Base-by-base conservation (phyloP, 2,888 invertebrate genomes). In the Drosophila monieri region DNA sequence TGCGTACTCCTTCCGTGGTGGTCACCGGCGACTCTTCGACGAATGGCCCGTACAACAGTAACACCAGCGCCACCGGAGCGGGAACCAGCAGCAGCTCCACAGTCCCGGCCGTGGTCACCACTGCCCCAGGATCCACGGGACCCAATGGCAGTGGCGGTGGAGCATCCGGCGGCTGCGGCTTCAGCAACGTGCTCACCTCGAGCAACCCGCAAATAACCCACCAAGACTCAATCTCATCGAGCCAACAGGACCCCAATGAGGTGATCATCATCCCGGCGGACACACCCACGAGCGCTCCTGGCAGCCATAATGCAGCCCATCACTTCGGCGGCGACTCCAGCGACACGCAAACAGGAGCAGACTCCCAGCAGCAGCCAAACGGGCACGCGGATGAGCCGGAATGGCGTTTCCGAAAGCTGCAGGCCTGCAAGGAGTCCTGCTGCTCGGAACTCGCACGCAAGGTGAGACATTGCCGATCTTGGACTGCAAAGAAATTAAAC, bases 391-490 rank as follows among this genome's bases (percentile, higher is more conserved):
- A 88, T 43, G 80, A 85, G 55, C 73, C 78, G 6, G 83, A 88
- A 54, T 78, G 88, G 52, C 90, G 89, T 18, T 91, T 89, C 53
- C 85, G 85, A 18, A 89, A 89, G 59, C 78, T 90, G 59, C 92
- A 89, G 71, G 92, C 90, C 54, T 96, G 96, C 90, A 95, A 94
- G 59, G 93, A 95, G 76, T 95, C 95, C 35, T 95, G 96, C 90
- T 97, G 96, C 91, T 96, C 96, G 52, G 95, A 95, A 89, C 94
- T 95, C 88, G 96, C 96, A 72, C 95, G 95, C 91, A 97, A 97
- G 94, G 96, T 96, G 78, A 41, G 4, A 6, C 9, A 4, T 9
- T 18, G 3, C 15, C 2, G 6, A 8, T 27, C 18, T 25, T 4
- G 10, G 2, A 25, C 15, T 3, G 6, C 10, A 9, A 3, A 18